These are phyloP conservation scores for Spodoptera litura DNA, from an alignment of 1,140 invertebrate species.

Conservation along the genomic window DNA sequence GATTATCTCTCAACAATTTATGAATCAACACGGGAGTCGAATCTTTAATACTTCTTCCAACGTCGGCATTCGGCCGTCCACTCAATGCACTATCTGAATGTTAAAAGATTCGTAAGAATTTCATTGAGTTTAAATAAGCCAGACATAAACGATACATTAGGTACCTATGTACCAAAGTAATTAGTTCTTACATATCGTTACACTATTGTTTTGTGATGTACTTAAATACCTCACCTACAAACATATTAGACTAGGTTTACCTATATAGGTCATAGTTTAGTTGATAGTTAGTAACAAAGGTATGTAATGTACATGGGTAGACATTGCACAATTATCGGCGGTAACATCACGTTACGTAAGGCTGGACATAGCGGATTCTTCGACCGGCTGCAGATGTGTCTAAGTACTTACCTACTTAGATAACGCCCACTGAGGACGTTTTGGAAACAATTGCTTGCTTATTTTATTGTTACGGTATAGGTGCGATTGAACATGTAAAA, in stretches of 20 bases:
- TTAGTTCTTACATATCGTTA: too few relatives aligned
- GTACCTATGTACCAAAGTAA: too few relatives aligned
- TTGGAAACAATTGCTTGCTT: constrained; percentile 7
- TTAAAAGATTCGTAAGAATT: too few relatives aligned
- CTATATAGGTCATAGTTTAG: constrained; percentile 35
- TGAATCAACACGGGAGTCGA: too few relatives aligned
- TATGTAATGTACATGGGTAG: constrained; percentile 3
- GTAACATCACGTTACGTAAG: constrained; percentile 42
- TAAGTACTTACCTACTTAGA: constrained; percentile 30
- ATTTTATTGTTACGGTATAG: not conserved
- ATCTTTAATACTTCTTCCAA: too few relatives aligned
- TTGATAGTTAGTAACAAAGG: constrained; percentile 23
- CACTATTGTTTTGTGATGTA: too few relatives aligned
- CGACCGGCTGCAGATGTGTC: constrained; percentile 12
- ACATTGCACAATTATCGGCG: constrained; percentile 39
- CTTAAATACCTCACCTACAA: too few relatives aligned
- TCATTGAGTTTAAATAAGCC: too few relatives aligned
- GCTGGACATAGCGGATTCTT: constrained; percentile 30
- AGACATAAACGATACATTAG: too few relatives aligned
- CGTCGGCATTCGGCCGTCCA: too few relatives aligned
- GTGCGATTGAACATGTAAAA: not conserved
- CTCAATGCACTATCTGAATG: too few relatives aligned
- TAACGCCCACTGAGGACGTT: constrained; percentile 11
- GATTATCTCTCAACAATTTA: too few relatives aligned
- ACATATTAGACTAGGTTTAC: not conserved